A percentile compares a stretch with the other conserved stretches of the same genome.
Evolutionary conservation across 2,113 vertebrate species (phyloP).

Genomic region (Cinclus cinclus): DNA sequence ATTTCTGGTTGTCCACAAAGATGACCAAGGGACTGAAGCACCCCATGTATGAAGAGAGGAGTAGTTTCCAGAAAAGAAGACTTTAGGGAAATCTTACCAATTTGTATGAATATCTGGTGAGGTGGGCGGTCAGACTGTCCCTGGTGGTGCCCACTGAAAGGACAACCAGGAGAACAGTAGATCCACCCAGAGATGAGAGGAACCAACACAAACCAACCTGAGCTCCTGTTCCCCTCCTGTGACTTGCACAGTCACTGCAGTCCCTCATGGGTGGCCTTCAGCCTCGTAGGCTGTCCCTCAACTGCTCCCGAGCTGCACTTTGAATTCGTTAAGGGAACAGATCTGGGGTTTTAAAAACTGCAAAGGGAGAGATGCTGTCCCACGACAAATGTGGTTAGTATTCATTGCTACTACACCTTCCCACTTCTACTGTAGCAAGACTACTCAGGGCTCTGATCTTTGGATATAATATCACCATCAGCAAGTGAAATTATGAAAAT

Average conservation of each 20-base stretch:
- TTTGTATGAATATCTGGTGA: not conserved
- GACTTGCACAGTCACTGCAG: not conserved
- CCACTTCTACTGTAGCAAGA: not conserved
- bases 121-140: not conserved
- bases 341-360: not conserved
- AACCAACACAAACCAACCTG: not conserved
- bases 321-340: not conserved
- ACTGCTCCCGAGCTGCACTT: not conserved
- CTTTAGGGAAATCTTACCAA: not conserved
- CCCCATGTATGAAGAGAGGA: not conserved
- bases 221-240: not conserved
- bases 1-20: not conserved
- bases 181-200: not conserved
- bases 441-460: not conserved
- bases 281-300: not conserved
- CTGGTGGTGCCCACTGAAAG: not conserved
- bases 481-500: not conserved
- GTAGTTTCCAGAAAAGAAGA: not conserved
- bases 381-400: not conserved
- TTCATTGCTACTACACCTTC: not conserved
- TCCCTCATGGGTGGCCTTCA: not conserved
- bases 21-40: not conserved
- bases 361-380: not conserved
- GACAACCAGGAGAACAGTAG: not conserved
- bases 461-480: accelerated